These are phyloP conservation scores for Agonopterix heracliana DNA, from an alignment of 2,888 invertebrate species.

Conservation along the genomic window DNA sequence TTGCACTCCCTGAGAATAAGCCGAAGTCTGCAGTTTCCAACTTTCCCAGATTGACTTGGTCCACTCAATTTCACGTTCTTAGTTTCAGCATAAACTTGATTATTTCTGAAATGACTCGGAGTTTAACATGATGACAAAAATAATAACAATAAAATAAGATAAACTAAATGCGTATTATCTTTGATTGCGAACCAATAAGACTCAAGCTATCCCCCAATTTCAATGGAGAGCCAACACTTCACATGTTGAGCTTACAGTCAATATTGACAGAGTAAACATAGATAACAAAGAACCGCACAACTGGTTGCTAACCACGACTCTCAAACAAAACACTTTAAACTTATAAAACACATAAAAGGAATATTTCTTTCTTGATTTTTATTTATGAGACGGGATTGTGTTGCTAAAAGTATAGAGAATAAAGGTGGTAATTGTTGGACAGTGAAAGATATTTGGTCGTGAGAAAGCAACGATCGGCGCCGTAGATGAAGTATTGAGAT, in stretches of 20 bases:
- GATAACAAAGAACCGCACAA: slow-evolving; percentile 67
- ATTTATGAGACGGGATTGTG: slow-evolving; percentile 7
- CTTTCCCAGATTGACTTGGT: background rate
- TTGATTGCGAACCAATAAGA: slow-evolving; percentile 23
- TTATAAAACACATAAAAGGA: slow-evolving; percentile 34
- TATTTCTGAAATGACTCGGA: no score
- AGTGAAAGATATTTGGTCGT: slow-evolving; percentile 35
- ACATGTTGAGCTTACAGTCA: slow-evolving; percentile 36
- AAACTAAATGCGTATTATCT: background rate
- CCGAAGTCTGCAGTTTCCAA: slow-evolving; percentile 23
- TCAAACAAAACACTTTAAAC: slow-evolving; percentile 52
- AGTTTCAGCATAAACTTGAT: no score
- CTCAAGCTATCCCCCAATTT: slow-evolving; percentile 24
- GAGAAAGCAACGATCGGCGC: slow-evolving; percentile 57
- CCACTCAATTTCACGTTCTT: no score
- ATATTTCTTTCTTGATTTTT: slow-evolving; percentile 23
- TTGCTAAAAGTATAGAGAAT: slow-evolving; percentile 13
- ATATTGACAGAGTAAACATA: slow-evolving; percentile 56
- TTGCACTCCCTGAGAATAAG: slow-evolving; percentile 23
- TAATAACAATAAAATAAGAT: no score
- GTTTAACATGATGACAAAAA: no score
- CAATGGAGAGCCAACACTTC: slow-evolving; percentile 34
- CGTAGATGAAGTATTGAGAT: slow-evolving; percentile 54
- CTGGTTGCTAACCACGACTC: slow-evolving; percentile 51
- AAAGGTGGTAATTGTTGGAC: slow-evolving; percentile 19